phyloP scores from a whole-genome alignment of 2,113 vertebrate genomes.

The Sarotherodon lohbergeri region DNA sequence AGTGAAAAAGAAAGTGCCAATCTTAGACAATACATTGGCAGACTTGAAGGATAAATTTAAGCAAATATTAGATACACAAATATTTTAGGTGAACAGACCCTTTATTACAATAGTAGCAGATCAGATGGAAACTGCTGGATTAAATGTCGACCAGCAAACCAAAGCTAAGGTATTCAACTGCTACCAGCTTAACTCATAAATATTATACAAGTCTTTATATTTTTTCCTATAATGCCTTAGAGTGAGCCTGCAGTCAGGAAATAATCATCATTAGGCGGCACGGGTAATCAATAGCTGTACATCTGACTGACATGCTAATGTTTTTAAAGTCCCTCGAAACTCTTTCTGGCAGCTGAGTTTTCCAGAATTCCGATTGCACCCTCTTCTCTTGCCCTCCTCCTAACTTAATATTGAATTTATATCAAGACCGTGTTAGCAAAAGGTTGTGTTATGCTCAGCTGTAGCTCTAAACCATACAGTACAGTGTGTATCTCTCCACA shows the following conservation, averaged over 20 bases:
- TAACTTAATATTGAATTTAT: slow-evolving; percentile 30
- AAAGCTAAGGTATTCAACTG: not conserved
- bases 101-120: not conserved
- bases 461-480: slow-evolving; percentile 38
- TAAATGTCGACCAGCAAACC: not conserved
- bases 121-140: not conserved
- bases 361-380: slow-evolving; percentile 10
- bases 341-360: slow-evolving; percentile 14
- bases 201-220: slow-evolving; percentile 40
- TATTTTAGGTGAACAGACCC: not conserved
- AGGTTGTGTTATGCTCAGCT: slow-evolving; percentile 29
- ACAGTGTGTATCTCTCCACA: slow-evolving; percentile 50
- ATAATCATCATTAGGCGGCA: slow-evolving; percentile 56
- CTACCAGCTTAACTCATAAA: not conserved
- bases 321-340: slow-evolving; percentile 40
- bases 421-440: slow-evolving; percentile 13
- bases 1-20: not conserved
- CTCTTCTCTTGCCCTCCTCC: not conserved
- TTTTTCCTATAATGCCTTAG: slow-evolving; percentile 37
- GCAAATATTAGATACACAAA: not conserved
- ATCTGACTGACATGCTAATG: slow-evolving; percentile 48
- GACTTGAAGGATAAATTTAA: not conserved
- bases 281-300: slow-evolving; percentile 41
- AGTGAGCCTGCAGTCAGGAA: slow-evolving; percentile 57
- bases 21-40: not conserved